Evolutionary conservation across 2,888 invertebrate species (phyloP), one percentile per base, ranked within the genome.

Genomic region (Eucera pruinosa): DNA sequence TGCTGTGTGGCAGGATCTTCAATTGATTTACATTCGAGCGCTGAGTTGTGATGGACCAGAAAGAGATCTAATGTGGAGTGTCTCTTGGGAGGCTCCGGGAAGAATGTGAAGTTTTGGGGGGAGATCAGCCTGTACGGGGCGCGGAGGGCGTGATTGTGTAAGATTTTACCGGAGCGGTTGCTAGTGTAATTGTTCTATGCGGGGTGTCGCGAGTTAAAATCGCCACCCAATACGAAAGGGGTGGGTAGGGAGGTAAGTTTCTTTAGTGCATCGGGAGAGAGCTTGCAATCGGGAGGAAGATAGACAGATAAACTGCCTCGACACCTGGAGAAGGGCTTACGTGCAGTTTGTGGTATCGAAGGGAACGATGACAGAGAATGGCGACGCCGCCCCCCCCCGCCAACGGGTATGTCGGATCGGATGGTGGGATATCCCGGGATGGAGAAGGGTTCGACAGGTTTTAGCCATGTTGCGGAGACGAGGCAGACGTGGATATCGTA

Each of bases 271-370:
- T 47, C 47, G 11, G 20, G 23, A 23, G 23, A 47, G 18, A 47
- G 47, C 23, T 0, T 23, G 3, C 23, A 47, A 23, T 47, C 23
- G 11, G 52, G 52, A 9, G 52, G 30, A 7, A 30, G 1, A n/a
- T 52, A 52, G 33, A 52, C 52, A n/a, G 33, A n/a, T n/a, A 33
- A n/a, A 52, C 33, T n/a, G 18, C 33, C 33, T 33, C 33, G 33
- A 33, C 33, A 33, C 33, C 7, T 33, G 33, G 7, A 33, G 33
- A 33, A n/a, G 4, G 18, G 33, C n/a, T 52, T 1, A 52, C n/a
- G n/a, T 33, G 33, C 2, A 33, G 23, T 47, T 47, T 11, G 23
- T 47, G 47, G 11, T 23, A 23, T 47, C 23, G 47, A 20, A 47
- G 23, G 47, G 47, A 47, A 23, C 47, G 6, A 23, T 47, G 47